Evolutionary conservation across 2,888 invertebrate genomes (phyloP).

Genomic region (Xanthia togata): DNA sequence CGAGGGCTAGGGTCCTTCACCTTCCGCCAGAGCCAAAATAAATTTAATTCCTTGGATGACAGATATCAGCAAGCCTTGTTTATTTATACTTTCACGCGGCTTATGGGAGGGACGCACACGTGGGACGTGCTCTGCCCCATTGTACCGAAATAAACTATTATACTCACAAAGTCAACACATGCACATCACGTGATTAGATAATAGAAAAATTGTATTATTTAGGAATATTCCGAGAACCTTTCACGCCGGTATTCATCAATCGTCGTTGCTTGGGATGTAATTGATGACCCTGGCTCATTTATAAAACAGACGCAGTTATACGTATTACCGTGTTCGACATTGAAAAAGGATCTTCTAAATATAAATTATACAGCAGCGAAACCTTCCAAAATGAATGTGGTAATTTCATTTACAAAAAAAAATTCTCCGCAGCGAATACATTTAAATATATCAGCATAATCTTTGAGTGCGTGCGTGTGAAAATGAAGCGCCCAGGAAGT

Average conservation of each 20-base stretch:
- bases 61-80: conserved; percentile 90
- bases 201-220: conserved; percentile 59
- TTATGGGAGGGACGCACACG: conserved; percentile 83
- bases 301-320: conserved; percentile 69
- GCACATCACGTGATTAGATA: conserved; percentile 63
- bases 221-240: conserved; percentile 59
- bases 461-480: conserved; percentile 79
- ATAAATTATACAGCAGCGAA: conserved; percentile 79
- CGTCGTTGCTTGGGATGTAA: conserved; percentile 52
- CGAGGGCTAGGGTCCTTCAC: conserved; percentile 86
- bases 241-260: conserved; percentile 57
- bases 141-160: conserved; percentile 87
- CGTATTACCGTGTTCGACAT: conserved; percentile 76
- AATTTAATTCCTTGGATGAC: conserved; percentile 90
- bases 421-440: conserved; percentile 79
- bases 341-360: conserved; percentile 82
- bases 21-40: conserved; percentile 88
- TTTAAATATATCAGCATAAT: conserved; percentile 87
- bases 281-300: conserved; percentile 61
- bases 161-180: conserved; percentile 82
- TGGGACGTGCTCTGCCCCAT: conserved; percentile 80
- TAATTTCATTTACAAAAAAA: conserved; percentile 84
- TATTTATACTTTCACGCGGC: conserved; percentile 89
- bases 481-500: conserved; percentile 75
- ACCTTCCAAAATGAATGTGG: conserved; percentile 83